Evolutionary conservation across 2,888 invertebrate species (phyloP).

Genomic region (Villa cingulata): DNA sequence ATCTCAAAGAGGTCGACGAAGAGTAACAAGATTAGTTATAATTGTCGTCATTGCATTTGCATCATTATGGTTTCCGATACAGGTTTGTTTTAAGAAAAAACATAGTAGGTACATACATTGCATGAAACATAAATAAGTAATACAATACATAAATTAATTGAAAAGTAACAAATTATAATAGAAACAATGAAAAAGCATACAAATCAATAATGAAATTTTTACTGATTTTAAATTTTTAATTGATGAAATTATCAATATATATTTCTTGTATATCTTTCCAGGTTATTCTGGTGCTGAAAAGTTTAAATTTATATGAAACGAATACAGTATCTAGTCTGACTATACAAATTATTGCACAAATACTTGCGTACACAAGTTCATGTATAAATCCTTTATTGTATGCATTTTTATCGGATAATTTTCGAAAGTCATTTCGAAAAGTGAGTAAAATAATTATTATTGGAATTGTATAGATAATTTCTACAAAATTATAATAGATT

Average conservation of each 20-base stretch:
- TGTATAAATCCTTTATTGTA: slow-evolving; percentile 91
- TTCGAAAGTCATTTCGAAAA: slow-evolving; percentile 74
- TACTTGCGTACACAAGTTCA: slow-evolving; percentile 82
- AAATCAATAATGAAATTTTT: too few relatives aligned
- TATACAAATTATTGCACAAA: slow-evolving; percentile 61
- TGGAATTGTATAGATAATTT: not conserved
- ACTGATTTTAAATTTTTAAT: too few relatives aligned
- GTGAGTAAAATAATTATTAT: slow-evolving; percentile 22
- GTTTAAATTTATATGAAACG: slow-evolving; percentile 4
- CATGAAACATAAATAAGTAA: too few relatives aligned
- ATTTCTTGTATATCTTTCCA: slow-evolving; percentile 38
- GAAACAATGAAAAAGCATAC: too few relatives aligned
- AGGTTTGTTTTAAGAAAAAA: slow-evolving; percentile 48
- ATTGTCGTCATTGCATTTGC: slow-evolving; percentile 86
- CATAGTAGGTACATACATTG: too few relatives aligned
- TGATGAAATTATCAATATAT: too few relatives aligned
- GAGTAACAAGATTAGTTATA: slow-evolving; percentile 82
- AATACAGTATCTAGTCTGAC: slow-evolving; percentile 40
- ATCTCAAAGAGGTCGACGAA: slow-evolving; percentile 59
- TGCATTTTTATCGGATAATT: slow-evolving; percentile 87
- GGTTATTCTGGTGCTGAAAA: slow-evolving; percentile 49
- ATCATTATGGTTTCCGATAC: slow-evolving; percentile 89
- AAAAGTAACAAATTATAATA: too few relatives aligned
- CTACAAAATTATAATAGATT: not conserved
- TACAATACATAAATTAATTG: too few relatives aligned